These are phyloP conservation scores for Unio delphinus DNA, from an alignment of 2,888 invertebrate species.

Conservation along the genomic window DNA sequence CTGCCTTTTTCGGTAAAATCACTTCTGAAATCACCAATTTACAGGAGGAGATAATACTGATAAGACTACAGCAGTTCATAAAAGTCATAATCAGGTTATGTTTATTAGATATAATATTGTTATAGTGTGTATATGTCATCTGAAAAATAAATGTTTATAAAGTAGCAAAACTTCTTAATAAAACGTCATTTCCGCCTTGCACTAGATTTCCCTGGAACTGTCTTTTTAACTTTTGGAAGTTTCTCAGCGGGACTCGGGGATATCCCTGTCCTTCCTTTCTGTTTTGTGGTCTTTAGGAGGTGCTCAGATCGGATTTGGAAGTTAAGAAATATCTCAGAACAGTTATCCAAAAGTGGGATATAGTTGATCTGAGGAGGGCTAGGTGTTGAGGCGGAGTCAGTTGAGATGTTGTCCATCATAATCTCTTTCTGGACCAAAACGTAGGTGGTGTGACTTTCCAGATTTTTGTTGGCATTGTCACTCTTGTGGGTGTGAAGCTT, in stretches of 20 bases:
- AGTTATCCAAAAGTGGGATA: conserved; percentile 64
- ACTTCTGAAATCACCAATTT: too few species aligned
- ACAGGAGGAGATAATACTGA: too few species aligned
- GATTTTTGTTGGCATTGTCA: conserved; percentile 66
- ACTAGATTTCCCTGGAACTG: conserved; percentile 15
- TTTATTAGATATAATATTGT: too few species aligned
- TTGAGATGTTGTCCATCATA: conserved; percentile 25
- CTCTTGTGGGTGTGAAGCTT: conserved; percentile 66
- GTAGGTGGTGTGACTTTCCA: conserved; percentile 67
- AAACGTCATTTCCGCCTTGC: conserved; percentile 17
- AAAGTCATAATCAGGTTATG: too few species aligned
- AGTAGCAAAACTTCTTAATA: too few species aligned
- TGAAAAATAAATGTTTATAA: too few species aligned
- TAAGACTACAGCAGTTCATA: too few species aligned
- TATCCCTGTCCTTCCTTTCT: conserved; percentile 51
- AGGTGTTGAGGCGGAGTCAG: conserved; percentile 34
- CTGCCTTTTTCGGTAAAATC: too few species aligned
- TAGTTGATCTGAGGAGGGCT: conserved; percentile 53
- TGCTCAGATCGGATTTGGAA: conserved; percentile 61
- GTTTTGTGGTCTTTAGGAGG: conserved; percentile 43
- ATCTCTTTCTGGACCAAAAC: conserved; percentile 67
- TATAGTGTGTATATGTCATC: too few species aligned
- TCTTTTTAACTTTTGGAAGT: conserved; percentile 25
- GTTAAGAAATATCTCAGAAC: conserved; percentile 63
- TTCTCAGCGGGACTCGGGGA: conserved; percentile 66